Base-by-base conservation (phyloP, 1,140 invertebrate species). In the Drosophila bipectinata region DNA sequence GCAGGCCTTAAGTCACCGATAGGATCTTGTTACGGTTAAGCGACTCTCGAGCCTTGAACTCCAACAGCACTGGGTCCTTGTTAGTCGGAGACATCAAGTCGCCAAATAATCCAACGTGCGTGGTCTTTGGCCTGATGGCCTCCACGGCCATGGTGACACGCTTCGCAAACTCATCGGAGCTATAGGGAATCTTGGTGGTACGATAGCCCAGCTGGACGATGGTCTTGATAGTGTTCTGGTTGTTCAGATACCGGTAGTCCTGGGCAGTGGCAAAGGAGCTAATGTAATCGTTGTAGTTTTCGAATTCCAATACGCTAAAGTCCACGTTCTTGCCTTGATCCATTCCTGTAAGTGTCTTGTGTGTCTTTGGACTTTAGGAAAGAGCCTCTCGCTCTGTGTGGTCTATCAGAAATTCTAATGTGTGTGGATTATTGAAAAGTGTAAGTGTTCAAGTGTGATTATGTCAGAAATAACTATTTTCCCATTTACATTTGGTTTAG, bases 141-240 rank as follows among this genome's bases (percentile, higher is more conserved):
- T 83, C 54, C 30, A 55, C 21, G n/a, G 87, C 91, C 1, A 79
- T 21, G 2, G 59, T 55, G 8, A 73, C 45, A 4, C 77, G 80
- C 9, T 56, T 72, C 0, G 18, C 7, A 41, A 72, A 92, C 21
- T 91, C 83, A 9, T 37, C 6, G 0, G 54, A 12, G 5, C 54
- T 67, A 21, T 92, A 91, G 3, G 87, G 81, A 0, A 54, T 41
- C 2, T 62, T 63, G 9, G 77, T 68, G 7, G 89, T 77, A 48
- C 91, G 87, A 73, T 91, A 92, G 15, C 91, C 91, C 54, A 92
- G 58, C 41, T 74, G 61, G 4, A 79, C 77, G 8, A 92, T 56
- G 15, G 44, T 58, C 6, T 67, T 62, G 30, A 60, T 62, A 0
- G 61, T 51, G 2, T 15, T 9, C 3, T 34, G 26, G 14, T 57